A percentile compares a stretch with the other conserved stretches of the same genome.
phyloP scores from a whole-genome alignment of 1,140 invertebrate genomes.

The Drosophila lacertosa region DNA sequence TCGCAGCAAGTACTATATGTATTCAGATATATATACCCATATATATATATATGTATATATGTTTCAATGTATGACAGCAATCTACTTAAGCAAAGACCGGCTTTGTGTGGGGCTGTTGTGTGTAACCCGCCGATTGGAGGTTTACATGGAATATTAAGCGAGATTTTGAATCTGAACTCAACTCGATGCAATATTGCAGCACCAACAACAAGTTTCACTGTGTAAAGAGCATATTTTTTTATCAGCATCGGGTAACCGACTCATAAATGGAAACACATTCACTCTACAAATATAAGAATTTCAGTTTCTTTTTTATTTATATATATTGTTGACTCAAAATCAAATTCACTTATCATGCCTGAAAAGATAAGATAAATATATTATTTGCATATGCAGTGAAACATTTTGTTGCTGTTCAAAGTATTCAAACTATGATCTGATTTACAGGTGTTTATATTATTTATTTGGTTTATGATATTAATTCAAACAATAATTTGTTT shows the following conservation, averaged over 20 bases:
- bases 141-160: conserved; percentile 45
- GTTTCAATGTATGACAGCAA: neutral
- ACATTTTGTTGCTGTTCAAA: too few relatives aligned
- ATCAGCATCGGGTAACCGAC: neutral
- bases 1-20: neutral
- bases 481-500: too few relatives aligned
- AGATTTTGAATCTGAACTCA: conserved; percentile 30
- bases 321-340: too few relatives aligned
- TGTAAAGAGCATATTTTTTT: conserved; percentile 8
- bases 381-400: too few relatives aligned
- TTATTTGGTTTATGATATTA: too few relatives aligned
- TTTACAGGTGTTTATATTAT: too few relatives aligned
- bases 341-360: too few relatives aligned
- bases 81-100: conserved; percentile 33
- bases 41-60: neutral
- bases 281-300: too few relatives aligned
- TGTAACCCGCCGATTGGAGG: conserved; percentile 14
- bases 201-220: conserved; percentile 30
- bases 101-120: conserved; percentile 14
- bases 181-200: conserved; percentile 7
- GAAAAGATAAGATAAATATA: too few relatives aligned
- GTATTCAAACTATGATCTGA: too few relatives aligned
- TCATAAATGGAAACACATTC: too few relatives aligned
- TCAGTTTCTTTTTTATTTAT: too few relatives aligned
- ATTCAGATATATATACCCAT: neutral